Evolutionary conservation across 2,113 vertebrate species (phyloP).

Genomic region (Orthonyx spaldingii): DNA sequence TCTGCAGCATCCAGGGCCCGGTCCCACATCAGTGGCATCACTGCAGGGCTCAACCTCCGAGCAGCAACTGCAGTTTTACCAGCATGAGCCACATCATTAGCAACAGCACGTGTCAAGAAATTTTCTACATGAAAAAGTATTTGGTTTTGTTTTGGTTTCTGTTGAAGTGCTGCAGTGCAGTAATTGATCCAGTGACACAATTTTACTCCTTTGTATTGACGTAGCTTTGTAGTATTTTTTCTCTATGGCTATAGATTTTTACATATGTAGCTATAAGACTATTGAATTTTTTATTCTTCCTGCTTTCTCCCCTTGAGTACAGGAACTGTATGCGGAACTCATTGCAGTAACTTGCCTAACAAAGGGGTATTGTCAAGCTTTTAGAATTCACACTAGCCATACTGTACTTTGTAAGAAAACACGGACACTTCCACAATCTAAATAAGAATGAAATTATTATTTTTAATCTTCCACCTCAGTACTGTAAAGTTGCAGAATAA

Average conservation of each 20-base stretch:
- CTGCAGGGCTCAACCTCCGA: not conserved
- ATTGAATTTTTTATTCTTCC: not conserved
- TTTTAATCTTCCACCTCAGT: conserved; percentile 31
- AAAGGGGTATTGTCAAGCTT: not conserved
- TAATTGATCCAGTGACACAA: not conserved
- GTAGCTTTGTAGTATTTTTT: conserved; percentile 15
- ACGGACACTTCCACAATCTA: not conserved
- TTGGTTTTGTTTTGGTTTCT: not conserved
- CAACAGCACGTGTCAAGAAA: not conserved
- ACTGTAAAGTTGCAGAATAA: conserved; percentile 36
- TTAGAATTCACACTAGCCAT: not conserved
- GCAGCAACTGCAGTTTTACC: not conserved
- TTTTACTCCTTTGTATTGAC: not conserved
- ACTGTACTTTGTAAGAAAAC: not conserved
- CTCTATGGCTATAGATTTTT: not conserved
- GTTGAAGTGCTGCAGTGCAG: not conserved
- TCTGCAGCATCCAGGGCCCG: accelerated
- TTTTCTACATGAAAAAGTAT: not conserved
- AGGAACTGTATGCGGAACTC: not conserved
- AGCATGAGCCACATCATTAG: accelerated
- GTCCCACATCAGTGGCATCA: accelerated
- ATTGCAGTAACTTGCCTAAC: not conserved
- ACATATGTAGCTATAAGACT: not conserved
- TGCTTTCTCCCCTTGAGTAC: not conserved
- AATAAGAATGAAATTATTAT: not conserved